Evolutionary conservation across 2,113 vertebrate species (phyloP), one percentile per base, ranked within the genome.

Genomic region (Eleginops maclovinus): DNA sequence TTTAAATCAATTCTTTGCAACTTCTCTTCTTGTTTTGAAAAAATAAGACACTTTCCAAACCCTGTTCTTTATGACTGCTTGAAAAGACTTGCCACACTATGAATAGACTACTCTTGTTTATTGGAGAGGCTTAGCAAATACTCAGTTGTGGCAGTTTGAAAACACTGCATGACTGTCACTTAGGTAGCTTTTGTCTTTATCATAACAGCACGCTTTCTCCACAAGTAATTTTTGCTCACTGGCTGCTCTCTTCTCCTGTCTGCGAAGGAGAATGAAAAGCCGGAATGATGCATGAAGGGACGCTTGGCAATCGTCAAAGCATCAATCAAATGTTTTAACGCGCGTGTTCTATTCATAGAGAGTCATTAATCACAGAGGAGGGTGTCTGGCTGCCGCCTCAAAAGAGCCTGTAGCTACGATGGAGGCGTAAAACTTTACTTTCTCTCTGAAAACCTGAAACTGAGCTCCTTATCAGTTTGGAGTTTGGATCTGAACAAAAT

Each of bases 341-440:
- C 55, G 41, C 28, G 69, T 82, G 84, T 89, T 84, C 86, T 91
- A 86, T 90, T 90, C 86, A 89, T 82, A 77, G 85, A 87, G 77
- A 84, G 86, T 85, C 87, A 89, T 93, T 91, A 91, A 88, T 93
- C 89, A 91, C 77, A 75, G 81, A 66, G 75, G 68, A 82, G 74
- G 56, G 55, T 69, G 89, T 84, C 72, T 64, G 1, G 75, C 71
- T 56, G 56, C 59, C 43, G 79, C 75, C 68, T 88, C 82, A 60
- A 79, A 78, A 84, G 62, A 78, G 64, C 85, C 83, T 50, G 71
- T 55, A 61, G 84, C 63, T 15, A 69, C 7, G 53, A 85, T 47
- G 72, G 63, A 76, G 72, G 74, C 44, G 21, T 46, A 26, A 66
- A 83, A 89, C 58, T 77, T 91, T 76, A 36, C 40, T 47, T 50